phyloP scores from a whole-genome alignment of 2,888 invertebrate genomes.

The Shargacucullia verbasci region DNA sequence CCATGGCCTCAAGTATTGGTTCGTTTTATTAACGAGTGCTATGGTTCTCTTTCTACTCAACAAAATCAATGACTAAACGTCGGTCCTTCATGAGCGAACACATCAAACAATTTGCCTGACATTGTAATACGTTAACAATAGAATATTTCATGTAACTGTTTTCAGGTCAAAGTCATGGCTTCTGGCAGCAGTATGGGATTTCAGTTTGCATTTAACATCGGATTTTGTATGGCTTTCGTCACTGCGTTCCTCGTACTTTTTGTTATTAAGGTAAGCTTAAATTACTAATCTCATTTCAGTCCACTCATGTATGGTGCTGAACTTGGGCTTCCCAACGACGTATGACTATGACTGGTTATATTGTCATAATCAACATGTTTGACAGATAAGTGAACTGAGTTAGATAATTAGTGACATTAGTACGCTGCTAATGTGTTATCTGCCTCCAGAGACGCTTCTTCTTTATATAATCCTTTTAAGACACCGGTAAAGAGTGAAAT shows the following conservation, averaged over 20 bases:
- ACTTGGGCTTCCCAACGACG: too few species aligned
- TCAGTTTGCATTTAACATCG: conserved; percentile 92
- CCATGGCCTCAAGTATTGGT: conserved; percentile 6
- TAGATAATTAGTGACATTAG: too few species aligned
- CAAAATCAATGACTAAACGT: background rate
- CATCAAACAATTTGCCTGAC: background rate
- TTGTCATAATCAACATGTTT: too few species aligned
- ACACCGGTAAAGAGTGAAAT: too few species aligned
- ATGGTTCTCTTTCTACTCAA: background rate
- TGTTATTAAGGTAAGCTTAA: conserved; percentile 75
- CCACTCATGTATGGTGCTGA: too few species aligned
- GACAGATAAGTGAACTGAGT: too few species aligned
- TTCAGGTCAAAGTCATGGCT: conserved; percentile 83
- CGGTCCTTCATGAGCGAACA: conserved; percentile 1
- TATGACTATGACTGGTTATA: too few species aligned
- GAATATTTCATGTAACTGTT: conserved; percentile 27
- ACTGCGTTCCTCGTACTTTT: conserved; percentile 91
- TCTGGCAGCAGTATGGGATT: conserved; percentile 86
- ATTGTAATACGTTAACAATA: conserved; percentile 2
- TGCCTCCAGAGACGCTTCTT: too few species aligned
- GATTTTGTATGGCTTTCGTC: conserved; percentile 94
- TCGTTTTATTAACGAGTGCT: conserved; percentile 6
- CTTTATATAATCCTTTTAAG: too few species aligned
- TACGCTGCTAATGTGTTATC: too few species aligned
- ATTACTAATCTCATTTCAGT: background rate